phyloP scores from a whole-genome alignment of 2,888 invertebrate species.

The Tribolium freemani region DNA sequence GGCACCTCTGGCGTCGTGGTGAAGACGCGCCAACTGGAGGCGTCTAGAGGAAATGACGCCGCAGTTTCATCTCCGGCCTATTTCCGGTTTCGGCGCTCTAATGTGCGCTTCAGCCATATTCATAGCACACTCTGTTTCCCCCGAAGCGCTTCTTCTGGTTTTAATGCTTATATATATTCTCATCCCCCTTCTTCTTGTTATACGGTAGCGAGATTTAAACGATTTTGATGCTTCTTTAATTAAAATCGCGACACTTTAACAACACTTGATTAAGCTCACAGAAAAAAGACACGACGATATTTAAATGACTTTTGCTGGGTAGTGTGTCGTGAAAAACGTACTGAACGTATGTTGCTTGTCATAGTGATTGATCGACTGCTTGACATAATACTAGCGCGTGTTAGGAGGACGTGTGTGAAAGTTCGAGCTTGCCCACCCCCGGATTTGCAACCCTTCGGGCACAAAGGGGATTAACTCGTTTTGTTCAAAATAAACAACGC shows the following conservation, averaged over 20 bases:
- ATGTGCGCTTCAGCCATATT: slow-evolving; percentile 64
- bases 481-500: slow-evolving; percentile 34
- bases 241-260: slow-evolving; percentile 18
- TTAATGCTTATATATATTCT: slow-evolving; percentile 46
- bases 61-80: slow-evolving; percentile 71
- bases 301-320: slow-evolving; percentile 27
- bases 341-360: slow-evolving; percentile 56
- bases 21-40: slow-evolving; percentile 56
- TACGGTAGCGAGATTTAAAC: background rate
- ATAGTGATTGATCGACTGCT: slow-evolving; percentile 57
- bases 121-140: slow-evolving; percentile 58
- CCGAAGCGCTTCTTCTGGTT: slow-evolving; percentile 59
- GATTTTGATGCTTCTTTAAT: slow-evolving; percentile 29
- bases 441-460: slow-evolving; percentile 41
- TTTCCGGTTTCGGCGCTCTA: slow-evolving; percentile 67
- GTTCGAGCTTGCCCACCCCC: slow-evolving; percentile 26
- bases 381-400: slow-evolving; percentile 56
- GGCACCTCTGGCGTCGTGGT: slow-evolving; percentile 47
- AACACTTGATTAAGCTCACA: slow-evolving; percentile 11
- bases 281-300: background rate
- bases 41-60: slow-evolving; percentile 69
- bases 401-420: slow-evolving; percentile 48
- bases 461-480: slow-evolving; percentile 44
- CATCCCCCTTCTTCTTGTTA: slow-evolving; percentile 14
- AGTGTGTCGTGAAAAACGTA: slow-evolving; percentile 37